Percentiles rank a stretch among this genome's conserved stretches.
Evolutionary conservation across 2,797 vertebrate genomes (phyloP).

Genomic region (Sebastes diaconus): DNA sequence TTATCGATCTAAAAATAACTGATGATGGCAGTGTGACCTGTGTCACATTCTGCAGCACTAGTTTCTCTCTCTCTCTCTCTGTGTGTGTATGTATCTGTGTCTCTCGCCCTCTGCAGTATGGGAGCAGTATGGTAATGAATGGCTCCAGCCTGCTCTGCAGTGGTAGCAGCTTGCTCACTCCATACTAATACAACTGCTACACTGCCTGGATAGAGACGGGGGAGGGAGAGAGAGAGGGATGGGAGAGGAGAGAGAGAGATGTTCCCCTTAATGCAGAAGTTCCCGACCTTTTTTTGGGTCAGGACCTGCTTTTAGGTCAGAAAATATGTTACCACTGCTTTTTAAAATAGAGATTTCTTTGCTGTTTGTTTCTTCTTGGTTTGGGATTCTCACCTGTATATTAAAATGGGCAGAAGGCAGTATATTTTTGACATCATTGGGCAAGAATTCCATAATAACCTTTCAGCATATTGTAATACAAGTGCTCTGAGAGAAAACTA

Average conservation of each 20-base stretch:
- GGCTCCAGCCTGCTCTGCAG: conserved; percentile 47
- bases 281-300: background rate
- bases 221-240: background rate
- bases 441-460: too few species aligned
- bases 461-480: too few species aligned
- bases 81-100: conserved; percentile 11
- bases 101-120: conserved; percentile 56
- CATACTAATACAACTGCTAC: conserved; percentile 30
- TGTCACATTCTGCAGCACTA: conserved; percentile 28
- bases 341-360: background rate
- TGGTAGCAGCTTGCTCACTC: conserved; percentile 37
- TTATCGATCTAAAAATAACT: conserved; percentile 37
- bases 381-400: background rate
- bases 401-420: too few species aligned
- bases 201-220: background rate
- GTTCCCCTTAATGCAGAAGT: background rate
- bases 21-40: conserved; percentile 28
- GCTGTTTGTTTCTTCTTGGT: background rate
- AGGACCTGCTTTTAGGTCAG: background rate
- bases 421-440: too few species aligned
- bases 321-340: background rate
- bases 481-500: too few species aligned
- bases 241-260: background rate
- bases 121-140: conserved; percentile 57
- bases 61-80: background rate